A percentile compares a stretch with the other conserved stretches of the same genome.
Conservation (phyloP, 2,113 vertebrate genomes). For the Clarias macrocephalus region DNA sequence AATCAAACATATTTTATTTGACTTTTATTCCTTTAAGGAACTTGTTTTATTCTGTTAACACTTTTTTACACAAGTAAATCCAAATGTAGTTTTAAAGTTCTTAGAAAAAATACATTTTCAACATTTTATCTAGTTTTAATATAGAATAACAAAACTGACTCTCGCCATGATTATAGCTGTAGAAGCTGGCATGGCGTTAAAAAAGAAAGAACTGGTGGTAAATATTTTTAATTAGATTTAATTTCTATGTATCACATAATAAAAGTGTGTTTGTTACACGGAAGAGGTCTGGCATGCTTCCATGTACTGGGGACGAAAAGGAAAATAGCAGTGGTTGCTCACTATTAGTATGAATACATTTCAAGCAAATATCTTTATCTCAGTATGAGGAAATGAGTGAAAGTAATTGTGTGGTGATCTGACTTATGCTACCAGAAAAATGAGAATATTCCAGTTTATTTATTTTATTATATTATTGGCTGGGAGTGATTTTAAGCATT, state of each 20-base stretch:
- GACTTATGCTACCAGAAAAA: not conserved
- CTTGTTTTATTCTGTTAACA: too few species aligned
- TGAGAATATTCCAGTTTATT: not conserved
- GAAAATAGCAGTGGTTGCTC: not conserved
- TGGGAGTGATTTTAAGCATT: not conserved
- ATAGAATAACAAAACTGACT: too few species aligned
- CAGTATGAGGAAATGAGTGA: not conserved
- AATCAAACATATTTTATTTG: too few species aligned
- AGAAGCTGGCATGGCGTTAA: too few species aligned
- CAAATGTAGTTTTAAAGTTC: too few species aligned
- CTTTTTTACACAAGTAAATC: too few species aligned
- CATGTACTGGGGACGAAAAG: not conserved
- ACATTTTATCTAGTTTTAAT: too few species aligned
- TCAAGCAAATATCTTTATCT: not conserved
- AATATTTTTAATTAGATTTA: not conserved
- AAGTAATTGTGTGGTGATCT: not conserved
- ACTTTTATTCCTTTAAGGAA: too few species aligned
- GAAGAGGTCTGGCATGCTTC: not conserved
- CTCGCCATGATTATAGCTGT: not conserved
- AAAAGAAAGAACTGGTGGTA: not conserved
- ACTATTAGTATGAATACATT: not conserved
- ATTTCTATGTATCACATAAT: not conserved
- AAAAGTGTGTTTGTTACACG: not conserved
- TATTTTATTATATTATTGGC: not conserved
- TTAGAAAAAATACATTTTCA: too few species aligned